Evolutionary conservation across 1,140 invertebrate species (phyloP).

Genomic region (Drosophila arizonae): DNA sequence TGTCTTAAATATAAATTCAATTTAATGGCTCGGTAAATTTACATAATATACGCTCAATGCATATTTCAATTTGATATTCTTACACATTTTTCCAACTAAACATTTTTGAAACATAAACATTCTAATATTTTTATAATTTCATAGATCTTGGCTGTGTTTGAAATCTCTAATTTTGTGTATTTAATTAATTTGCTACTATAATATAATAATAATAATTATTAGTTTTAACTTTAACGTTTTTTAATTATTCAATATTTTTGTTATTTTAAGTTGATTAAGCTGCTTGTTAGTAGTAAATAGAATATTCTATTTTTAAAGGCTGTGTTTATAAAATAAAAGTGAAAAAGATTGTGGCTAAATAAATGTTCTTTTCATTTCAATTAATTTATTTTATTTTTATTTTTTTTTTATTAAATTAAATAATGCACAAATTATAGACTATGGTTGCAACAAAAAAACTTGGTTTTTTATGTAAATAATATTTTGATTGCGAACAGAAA

Average conservation of each 20-base stretch:
- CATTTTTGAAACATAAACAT: slow-evolving; percentile 46
- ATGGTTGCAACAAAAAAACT: slow-evolving; percentile 66
- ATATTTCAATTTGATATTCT: slow-evolving; percentile 63
- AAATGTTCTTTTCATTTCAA: slow-evolving; percentile 24
- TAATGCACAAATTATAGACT: slow-evolving; percentile 75
- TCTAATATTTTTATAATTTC: slow-evolving; percentile 32
- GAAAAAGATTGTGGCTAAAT: slow-evolving; percentile 48
- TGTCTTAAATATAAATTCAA: slow-evolving; percentile 81
- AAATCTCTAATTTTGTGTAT: slow-evolving; percentile 51
- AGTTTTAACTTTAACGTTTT: slow-evolving; percentile 74
- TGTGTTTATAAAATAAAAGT: background rate
- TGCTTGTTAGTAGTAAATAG: slow-evolving; percentile 71
- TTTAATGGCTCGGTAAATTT: slow-evolving; percentile 82
- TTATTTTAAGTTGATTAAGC: slow-evolving; percentile 73
- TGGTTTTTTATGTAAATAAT: slow-evolving; percentile 47
- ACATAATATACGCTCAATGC: slow-evolving; percentile 69
- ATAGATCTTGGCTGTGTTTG: slow-evolving; percentile 10
- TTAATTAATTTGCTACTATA: slow-evolving; percentile 64
- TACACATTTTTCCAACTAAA: slow-evolving; percentile 51
- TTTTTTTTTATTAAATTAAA: slow-evolving; percentile 63
- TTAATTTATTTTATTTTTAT: slow-evolving; percentile 43
- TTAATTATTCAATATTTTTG: slow-evolving; percentile 27
- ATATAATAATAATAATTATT: slow-evolving; percentile 57
- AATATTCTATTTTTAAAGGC: slow-evolving; percentile 50
- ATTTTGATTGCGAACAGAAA: slow-evolving; percentile 67